Evolutionary conservation across 2,113 vertebrate species (phyloP).

Genomic region (Cnemophilus loriae): DNA sequence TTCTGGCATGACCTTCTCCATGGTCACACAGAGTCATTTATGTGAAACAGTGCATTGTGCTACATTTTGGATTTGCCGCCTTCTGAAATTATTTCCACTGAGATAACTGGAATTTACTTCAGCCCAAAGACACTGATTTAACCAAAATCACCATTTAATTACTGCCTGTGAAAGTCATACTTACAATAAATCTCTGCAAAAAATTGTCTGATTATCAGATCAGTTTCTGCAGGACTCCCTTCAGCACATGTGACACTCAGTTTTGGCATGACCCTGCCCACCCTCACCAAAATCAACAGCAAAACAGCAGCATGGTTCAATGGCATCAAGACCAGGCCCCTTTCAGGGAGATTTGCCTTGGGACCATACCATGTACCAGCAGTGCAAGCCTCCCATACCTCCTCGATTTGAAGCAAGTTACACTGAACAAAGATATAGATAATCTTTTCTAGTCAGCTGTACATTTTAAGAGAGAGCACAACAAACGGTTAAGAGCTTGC

Average conservation of each 20-base stretch:
- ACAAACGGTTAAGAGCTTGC: neutral
- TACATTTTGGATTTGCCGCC: neutral
- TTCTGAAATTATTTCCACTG: neutral
- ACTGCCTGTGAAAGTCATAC: neutral
- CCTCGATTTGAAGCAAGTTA: neutral
- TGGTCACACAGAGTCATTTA: neutral
- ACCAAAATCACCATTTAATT: neutral
- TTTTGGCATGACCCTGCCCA: neutral
- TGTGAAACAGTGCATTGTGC: neutral
- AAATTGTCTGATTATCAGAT: neutral
- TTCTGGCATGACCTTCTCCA: conserved; percentile 43
- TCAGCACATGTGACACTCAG: accelerated
- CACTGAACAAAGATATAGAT: neutral
- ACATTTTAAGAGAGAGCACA: neutral
- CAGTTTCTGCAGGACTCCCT: neutral
- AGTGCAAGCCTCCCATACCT: neutral
- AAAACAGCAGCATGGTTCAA: neutral
- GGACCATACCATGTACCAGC: neutral
- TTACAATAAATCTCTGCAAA: neutral
- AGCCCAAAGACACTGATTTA: neutral
- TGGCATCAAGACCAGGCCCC: neutral
- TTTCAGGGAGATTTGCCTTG: neutral
- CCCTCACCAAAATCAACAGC: neutral
- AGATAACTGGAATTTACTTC: neutral
- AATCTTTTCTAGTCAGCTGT: neutral